Base-by-base conservation (phyloP, 2,888 invertebrate species). In the Tachina fera region DNA sequence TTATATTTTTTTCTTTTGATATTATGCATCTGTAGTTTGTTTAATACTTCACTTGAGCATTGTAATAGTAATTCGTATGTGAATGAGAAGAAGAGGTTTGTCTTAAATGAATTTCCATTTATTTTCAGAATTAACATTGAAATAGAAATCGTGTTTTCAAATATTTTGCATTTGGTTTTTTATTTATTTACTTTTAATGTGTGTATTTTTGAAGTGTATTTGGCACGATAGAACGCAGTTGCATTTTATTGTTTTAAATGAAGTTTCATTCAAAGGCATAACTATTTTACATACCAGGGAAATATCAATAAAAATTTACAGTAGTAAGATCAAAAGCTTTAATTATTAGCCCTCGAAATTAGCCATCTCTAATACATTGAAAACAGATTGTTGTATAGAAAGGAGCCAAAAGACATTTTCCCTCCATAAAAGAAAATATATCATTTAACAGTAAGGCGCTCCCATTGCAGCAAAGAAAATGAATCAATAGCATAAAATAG, bases 41-140 rank as follows among this genome's bases (percentile, higher is more conserved):
- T 45, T n/a, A 75, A 51, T 43, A 61, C 2, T 10, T 49, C 13
- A 9, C 47, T 72, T 60, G 8, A 9, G 41, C 41, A 41, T 10
- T 63, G 16, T 41, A 53, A 8, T 68, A n/a, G 31, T 13, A 61
- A 19, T 14, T 41, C 43, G 43, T 53, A 9, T 65, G 49, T 56
- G 45, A 58, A 19, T 58, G 65, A n/a, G 11, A 5, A 53, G 31
- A 5, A n/a, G n/a, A n/a, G 63, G 31, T 61, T 79, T 79, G 61
- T 63, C 53, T 70, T 43, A 60, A 58, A 49, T 78, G 19, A 43
- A 77, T 61, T 68, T 51, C 53, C 71, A 81, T 39, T 81, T 84
- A 68, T 61, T 77, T 49, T 41, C 60, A 74, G 22, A 56, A 77
- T 67, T 80, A 84, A 77, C 81, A 81, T 81, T 85, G 84, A 85